Evolutionary conservation across 2,113 vertebrate species (phyloP), one percentile per base, ranked within the genome.

Genomic region (Aplodontia rufa): DNA sequence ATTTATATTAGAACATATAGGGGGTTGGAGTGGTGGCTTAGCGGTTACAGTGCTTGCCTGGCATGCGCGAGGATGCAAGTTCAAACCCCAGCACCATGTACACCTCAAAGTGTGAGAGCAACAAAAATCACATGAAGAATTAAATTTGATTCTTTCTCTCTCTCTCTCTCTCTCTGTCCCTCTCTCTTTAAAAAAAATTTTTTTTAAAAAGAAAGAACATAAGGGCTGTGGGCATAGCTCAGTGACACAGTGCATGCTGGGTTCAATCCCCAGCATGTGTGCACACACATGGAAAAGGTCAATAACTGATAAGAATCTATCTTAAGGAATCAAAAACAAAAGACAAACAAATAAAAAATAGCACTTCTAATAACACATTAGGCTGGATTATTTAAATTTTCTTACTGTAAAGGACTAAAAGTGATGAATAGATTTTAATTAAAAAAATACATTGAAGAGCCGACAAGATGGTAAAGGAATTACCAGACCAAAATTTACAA

Each of bases 291-390:
- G 10, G 26, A 30, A 62, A 64, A 75, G 72, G 9, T n/a, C 42
- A 95, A 55, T 45, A 74, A 71, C 13, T 80, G n/a, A 30, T 71
- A 87, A 78, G 35, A 69, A 82, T 78, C 47, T 83, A 64, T 53
- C 72, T 71, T 76, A 95, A 91, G 20, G 47, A 64, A 71, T 84
- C 24, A 83, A 68, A 81, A 90, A 83, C 30, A 90, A 96, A 93
- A 81, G n/a, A 8, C 62, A 80, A 32, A 75, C 26, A 53, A 81
- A 91, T 42, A 8, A 58, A 8, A 90, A 74, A 87, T 51, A 78
- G 37, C 37, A 86, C 47, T 82, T 53, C 16, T 45, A 66, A 4
- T 74, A 87, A 91, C 26, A 87, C 12, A 87, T 10, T 79, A 92
- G 24, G 49, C 37, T 79, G 91, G 32, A 83, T 72, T 87, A 78